Conservation (phyloP, 2,888 invertebrate genomes). For the Mycogona germanica region DNA sequence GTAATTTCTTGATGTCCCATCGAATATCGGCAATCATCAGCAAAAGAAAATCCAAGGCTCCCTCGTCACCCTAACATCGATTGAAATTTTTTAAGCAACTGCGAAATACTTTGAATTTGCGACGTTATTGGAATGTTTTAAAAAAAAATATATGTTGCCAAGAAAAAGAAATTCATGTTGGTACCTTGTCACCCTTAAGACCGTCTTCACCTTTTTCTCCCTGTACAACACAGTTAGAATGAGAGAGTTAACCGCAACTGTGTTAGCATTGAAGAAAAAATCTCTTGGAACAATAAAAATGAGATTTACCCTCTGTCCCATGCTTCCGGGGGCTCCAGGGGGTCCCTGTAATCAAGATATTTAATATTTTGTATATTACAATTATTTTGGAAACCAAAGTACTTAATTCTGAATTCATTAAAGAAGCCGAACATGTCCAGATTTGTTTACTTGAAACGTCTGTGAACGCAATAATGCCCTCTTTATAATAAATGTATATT, state of each 20-base stretch:
- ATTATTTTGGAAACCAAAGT: not conserved
- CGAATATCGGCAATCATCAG: slow-evolving; percentile 48
- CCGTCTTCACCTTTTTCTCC: slow-evolving; percentile 13
- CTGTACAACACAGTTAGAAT: slow-evolving; percentile 6
- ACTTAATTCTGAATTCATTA: not conserved
- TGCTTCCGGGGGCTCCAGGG: slow-evolving; percentile 46
- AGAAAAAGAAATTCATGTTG: too few relatives aligned
- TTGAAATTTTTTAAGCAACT: not conserved
- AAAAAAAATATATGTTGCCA: too few relatives aligned
- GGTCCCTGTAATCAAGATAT: slow-evolving; percentile 42
- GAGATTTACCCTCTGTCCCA: slow-evolving; percentile 33
- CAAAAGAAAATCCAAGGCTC: slow-evolving; percentile 49
- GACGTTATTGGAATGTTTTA: not conserved
- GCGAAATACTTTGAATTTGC: not conserved
- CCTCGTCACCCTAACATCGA: slow-evolving; percentile 44
- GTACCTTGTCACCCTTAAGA: slow-evolving; percentile 14
- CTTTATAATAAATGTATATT: too few relatives aligned
- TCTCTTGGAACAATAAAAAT: not conserved
- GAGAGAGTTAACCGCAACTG: too few relatives aligned
- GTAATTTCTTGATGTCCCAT: slow-evolving; percentile 18
- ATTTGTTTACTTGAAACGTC: not conserved
- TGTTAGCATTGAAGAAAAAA: not conserved
- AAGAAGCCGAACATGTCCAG: not conserved
- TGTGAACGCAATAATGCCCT: not conserved
- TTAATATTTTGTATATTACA: not conserved